Percentiles rank a stretch among this genome's conserved stretches.
These are phyloP conservation scores for Myrmecophaga tridactyla DNA, from an alignment of 2,113 vertebrate species.

Conservation along the genomic window DNA sequence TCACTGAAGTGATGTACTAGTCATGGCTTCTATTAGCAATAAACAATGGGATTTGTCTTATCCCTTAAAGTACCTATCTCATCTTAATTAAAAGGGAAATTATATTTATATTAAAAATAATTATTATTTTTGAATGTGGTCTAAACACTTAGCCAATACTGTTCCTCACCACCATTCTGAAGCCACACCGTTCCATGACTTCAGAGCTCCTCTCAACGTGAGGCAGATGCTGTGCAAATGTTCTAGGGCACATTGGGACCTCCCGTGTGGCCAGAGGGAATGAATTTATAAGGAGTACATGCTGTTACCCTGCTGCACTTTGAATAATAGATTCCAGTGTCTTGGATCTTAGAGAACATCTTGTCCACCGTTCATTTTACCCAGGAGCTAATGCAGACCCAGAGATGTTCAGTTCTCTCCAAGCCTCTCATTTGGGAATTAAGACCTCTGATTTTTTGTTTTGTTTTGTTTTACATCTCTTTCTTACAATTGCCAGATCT, in stretches of 20 bases:
- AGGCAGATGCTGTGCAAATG: neutral
- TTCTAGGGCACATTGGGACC: neutral
- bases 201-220: neutral
- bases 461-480: neutral
- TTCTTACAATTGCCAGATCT: neutral
- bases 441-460: neutral
- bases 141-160: neutral
- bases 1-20: neutral
- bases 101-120: neutral
- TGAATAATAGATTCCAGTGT: no score
- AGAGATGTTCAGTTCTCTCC: neutral
- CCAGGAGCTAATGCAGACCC: neutral
- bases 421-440: neutral
- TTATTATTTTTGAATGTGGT: neutral
- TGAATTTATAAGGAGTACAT: neutral
- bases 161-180: neutral
- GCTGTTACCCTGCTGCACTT: neutral
- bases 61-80: neutral
- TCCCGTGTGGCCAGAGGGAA: neutral
- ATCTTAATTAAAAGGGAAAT: constrained; percentile 13
- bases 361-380: neutral
- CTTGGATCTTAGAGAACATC: neutral
- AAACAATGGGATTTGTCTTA: neutral
- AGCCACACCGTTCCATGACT: neutral
- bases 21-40: neutral